Evolutionary conservation across 2,113 vertebrate species (phyloP).

Genomic region (Ailurus styani): DNA sequence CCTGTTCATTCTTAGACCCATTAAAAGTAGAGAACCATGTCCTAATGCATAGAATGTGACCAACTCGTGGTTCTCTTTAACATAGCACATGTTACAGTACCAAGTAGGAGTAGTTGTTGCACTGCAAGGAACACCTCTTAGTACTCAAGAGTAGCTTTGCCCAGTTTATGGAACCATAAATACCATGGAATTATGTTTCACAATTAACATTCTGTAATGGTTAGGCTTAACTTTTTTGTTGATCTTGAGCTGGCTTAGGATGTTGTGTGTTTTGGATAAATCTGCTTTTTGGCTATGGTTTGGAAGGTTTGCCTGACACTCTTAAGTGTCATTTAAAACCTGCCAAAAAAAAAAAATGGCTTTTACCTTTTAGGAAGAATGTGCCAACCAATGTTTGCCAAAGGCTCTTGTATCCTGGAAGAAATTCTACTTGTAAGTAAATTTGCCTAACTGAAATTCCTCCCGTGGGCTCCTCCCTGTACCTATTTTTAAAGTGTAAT

Average conservation of each 20-base stretch:
- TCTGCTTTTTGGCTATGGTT: not conserved
- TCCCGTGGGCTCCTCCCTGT: not conserved
- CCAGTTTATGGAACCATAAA: not conserved
- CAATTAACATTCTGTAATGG: not conserved
- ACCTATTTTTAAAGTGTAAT: conserved; percentile 54
- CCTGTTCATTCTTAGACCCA: not conserved
- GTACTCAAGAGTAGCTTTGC: not conserved
- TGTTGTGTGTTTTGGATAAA: conserved; percentile 48
- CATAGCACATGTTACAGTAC: not conserved
- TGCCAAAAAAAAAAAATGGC: not conserved
- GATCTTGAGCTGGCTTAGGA: conserved; percentile 20
- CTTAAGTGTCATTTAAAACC: conserved; percentile 56
- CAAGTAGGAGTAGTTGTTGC: not conserved
- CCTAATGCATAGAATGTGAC: not conserved
- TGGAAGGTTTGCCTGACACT: conserved; percentile 34
- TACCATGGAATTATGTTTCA: conserved; percentile 15
- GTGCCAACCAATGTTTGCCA: conserved; percentile 47
- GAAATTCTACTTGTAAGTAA: conserved; percentile 22
- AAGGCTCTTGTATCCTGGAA: conserved; percentile 49
- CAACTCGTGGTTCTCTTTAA: not conserved
- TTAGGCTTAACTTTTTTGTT: conserved; percentile 24
- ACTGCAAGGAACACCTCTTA: not conserved
- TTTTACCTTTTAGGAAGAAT: conserved; percentile 53
- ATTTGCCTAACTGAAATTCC: conserved; percentile 34
- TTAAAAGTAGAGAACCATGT: not conserved